Evolutionary conservation across 2,797 vertebrate species (phyloP), one percentile per base, ranked within the genome.

Genomic region (Poeciliopsis infans): DNA sequence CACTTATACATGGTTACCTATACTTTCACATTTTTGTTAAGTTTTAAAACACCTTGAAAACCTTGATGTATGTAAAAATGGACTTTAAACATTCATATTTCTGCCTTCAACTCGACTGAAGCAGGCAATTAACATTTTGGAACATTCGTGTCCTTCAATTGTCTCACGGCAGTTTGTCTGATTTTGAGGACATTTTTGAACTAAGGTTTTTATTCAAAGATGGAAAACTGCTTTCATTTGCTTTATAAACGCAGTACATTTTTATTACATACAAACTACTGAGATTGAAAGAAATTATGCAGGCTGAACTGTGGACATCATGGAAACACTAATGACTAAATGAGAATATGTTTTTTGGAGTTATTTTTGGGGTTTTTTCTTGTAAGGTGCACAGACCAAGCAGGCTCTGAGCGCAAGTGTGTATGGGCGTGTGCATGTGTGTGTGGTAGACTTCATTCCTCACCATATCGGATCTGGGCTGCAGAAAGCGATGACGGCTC

Each of bases 401-500:
- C 4, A 57, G 16, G 25, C 69, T 75, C 36, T 76, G 51, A 72
- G 66, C 47, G 46, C 72, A 69, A 73, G 25, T 49, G 49, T 15
- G 31, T 45, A 43, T 12, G 33, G 43, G 23, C 39, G 55, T 43
- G 66, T 10, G 28, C 31, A 31, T 31, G 31, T 31, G 31, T 31
- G 41, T 36, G 66, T 11, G 55, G 15, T 2, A 28, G 45, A 33
- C 51, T 46, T 16, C 2, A 68, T 74, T 51, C 83, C 92, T 91
- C 76, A 99, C 98, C 96, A 49, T 98, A 97, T 97, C 95, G 96
- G 92, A 98, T 96, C 92, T 98, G 97, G 82, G 91, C 96, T 80
- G 95, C 86, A 36, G 95, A 97, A n/a, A 95, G 98, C 39, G 97
- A 96, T 5, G 91, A 91, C 23, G 97, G 91, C 92, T 97, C 97